Evolutionary conservation across 2,888 invertebrate species (phyloP), one percentile per base, ranked within the genome.

Genomic region (Diaprepes abbreviatus): DNA sequence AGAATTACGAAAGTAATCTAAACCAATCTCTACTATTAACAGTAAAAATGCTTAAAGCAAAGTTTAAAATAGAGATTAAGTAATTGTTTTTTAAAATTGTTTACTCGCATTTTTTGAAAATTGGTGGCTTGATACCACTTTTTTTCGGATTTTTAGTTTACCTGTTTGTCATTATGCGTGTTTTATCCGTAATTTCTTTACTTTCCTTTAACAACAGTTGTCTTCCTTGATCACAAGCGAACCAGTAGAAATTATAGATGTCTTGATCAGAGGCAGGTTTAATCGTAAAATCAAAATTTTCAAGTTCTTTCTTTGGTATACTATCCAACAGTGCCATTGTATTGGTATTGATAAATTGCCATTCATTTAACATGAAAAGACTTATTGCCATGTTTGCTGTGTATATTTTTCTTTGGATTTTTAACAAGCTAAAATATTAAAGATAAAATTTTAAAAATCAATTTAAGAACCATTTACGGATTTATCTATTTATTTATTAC

Each of bases 361-460:
- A 97, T 73, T 92, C 88, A 76, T 92, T 90, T 0, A 86, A 87
- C 1, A 92, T 86, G 79, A 95, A 97, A 80, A 92, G 92, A 9
- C 88, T 85, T 1, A 97, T 80, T 0, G 92, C 92, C 57, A 86
- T 85, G 77, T 91, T 90, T 0, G 94, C 92, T 16, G 87, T 88
- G 82, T 91, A 94, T 52, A 96, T 90, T 74, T 90, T 90, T n/a
- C 91, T 87, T 80, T 96, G 95, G 17, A 95, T 80, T 82, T 89
- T 91, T 5, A 94, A 83, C 68, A 96, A 85, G 84, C 96, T 96
- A 80, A 31, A 80, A 79, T n/a, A n/a, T n/a, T n/a, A n/a, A n/a
- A n/a, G n/a, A n/a, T n/a, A n/a, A n/a, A n/a, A n/a, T n/a, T n/a
- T n/a, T n/a, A n/a, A n/a, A n/a, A n/a, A n/a, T n/a, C n/a, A n/a